These are phyloP conservation scores for Pachyrhynchus sulphureomaculatus DNA, from an alignment of 1,140 invertebrate genomes.

Conservation along the genomic window DNA sequence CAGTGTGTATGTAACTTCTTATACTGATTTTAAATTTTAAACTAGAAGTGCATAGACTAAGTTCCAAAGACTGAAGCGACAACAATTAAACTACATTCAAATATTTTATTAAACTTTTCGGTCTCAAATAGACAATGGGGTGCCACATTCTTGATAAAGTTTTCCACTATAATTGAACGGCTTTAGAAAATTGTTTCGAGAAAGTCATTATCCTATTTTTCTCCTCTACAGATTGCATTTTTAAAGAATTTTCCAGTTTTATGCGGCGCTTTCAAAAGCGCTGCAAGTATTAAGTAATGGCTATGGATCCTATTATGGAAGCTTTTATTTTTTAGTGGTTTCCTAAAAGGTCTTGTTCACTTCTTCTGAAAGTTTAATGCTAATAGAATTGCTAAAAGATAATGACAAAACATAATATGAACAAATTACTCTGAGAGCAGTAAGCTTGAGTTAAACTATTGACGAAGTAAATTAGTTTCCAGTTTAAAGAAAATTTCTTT, in stretches of 20 bases:
- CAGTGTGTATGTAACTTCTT: no score
- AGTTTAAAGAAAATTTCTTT: no score
- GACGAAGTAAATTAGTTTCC: no score
- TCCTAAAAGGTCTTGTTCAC: slow-evolving; percentile 8
- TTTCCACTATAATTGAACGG: slow-evolving; percentile 30
- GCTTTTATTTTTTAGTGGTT: slow-evolving; percentile 29
- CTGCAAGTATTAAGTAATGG: slow-evolving; percentile 33
- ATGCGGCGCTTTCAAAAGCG: slow-evolving; percentile 23
- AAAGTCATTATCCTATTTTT: slow-evolving; percentile 34
- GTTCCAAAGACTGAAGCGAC: background rate
- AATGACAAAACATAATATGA: no score
- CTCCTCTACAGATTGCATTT: slow-evolving; percentile 30
- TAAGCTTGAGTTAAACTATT: no score
- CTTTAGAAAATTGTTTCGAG: slow-evolving; percentile 32
- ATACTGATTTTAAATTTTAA: no score
- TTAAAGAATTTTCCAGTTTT: slow-evolving; percentile 23
- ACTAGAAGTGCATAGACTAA: no score
- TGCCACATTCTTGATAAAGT: slow-evolving; percentile 34
- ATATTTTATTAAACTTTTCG: slow-evolving; percentile 29
- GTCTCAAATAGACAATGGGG: slow-evolving; percentile 31
- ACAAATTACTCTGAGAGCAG: no score
- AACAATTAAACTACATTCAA: slow-evolving; percentile 21
- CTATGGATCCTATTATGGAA: slow-evolving; percentile 28
- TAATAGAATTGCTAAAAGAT: slow-evolving; percentile 17
- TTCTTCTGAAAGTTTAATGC: slow-evolving; percentile 16